Evolutionary conservation across 2,888 invertebrate species (phyloP), one percentile per base, ranked within the genome.

Genomic region (Drosophila histrio): DNA sequence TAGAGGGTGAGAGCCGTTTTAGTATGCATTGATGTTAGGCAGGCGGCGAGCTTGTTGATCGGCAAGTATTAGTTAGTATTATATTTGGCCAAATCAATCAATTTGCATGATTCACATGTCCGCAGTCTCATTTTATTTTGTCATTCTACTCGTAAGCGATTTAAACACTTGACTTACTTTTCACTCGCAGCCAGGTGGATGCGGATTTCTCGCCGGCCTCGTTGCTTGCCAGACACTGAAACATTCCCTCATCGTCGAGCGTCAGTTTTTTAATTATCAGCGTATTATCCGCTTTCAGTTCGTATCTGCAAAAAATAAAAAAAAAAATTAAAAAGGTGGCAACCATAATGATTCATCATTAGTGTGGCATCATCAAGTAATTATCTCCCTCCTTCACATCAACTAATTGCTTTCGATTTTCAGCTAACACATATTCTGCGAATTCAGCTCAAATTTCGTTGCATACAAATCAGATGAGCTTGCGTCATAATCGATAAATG

Each of bases 151-250:
- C 32, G 1, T 30, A 38, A 26, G 13, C 6, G 19, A 19, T 49
- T 52, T 36, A 32, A 43, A 39, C 38, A n/a, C 57, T 80, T 60
- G 56, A 95, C 97, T 96, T 93, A 98, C 98, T 98, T 95, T 97
- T 98, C 24, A 98, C 97, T 93, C 96, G 95, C 39, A 98, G 93
- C 98, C 98, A 98, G 1, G 98, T 97, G 79, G 96, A 96, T 70
- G 96, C 94, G 3, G 97, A 97, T 54, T 96, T 95, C 91, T 97
- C 97, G 9, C 99, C 99, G 1, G 97, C 99, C 83, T 95, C 95
- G 90, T 98, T 99, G 56, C 93, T 93, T 0, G 97, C 97, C 85
- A 98, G 95, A 91, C 99, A 99, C 91, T 99, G 99, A 90, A 97
- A 99, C 94, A 99, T 96, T 46, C 98, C 99, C 71, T 96, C 96